Evolutionary conservation across 2,113 vertebrate genomes (phyloP), one percentile per base, ranked within the genome.

Genomic region (Hippocampus mohnikei): DNA sequence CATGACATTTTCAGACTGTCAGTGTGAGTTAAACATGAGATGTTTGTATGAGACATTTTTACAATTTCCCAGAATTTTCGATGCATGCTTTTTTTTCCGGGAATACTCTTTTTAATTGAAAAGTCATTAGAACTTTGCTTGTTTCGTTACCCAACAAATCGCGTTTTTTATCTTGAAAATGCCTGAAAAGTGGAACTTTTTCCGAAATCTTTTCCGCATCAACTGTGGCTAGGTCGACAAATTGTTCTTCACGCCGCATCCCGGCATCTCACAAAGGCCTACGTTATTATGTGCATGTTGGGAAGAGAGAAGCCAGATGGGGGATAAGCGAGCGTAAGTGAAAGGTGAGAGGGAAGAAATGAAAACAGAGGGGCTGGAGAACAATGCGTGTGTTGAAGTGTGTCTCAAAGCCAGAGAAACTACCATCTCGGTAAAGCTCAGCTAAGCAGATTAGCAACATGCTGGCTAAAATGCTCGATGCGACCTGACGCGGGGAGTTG

Each of bases 381-480:
- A 29, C 23, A 67, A 67, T 75, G 74, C 73, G 70, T 79, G 81
- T 29, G 53, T 46, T 27, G 25, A 73, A 42, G 46, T 72, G 78
- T 75, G 63, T 72, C 70, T 62, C 68, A 56, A 61, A 78, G 77
- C 76, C 68, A 75, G 69, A 77, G 74, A 67, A 79, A 75, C 79
- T 70, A 76, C 67, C 78, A 82, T 84, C 75, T 73, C 80, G 48
- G 62, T 81, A 87, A 84, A 89, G 79, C 86, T 77, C 76, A 44
- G 72, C 62, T 88, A 88, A 88, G 82, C 81, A 90, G 89, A 90
- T 90, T 90, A 89, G 72, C 67, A 75, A 76, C 77, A 82, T 76
- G 79, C 74, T 60, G 71, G 81, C 77, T 85, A 83, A 88, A 87
- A 87, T 80, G 82, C 76, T 67, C 75, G 78, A 72, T 23, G 70